Evolutionary conservation across 2,797 vertebrate species (phyloP).

Genomic region (Sylvilagus floridanus): DNA sequence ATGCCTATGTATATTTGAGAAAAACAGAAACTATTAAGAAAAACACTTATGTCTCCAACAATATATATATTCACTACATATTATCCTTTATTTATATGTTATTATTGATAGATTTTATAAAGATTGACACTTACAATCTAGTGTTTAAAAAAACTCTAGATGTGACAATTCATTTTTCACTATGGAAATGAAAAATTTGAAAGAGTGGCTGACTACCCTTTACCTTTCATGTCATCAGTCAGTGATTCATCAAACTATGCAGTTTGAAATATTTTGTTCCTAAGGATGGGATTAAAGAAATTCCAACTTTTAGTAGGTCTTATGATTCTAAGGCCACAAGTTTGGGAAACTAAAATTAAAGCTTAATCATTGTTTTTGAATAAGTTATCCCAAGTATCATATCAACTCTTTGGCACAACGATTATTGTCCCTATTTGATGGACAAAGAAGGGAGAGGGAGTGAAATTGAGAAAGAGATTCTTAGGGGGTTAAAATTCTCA

Average conservation of each 20-base stretch:
- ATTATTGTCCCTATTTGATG: background rate
- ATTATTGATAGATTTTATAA: constrained; percentile 27
- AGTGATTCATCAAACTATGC: constrained; percentile 64
- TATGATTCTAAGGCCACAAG: background rate
- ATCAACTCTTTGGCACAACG: background rate
- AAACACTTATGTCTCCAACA: background rate
- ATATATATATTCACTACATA: background rate
- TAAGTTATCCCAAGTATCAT: background rate
- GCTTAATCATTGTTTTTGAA: constrained; percentile 7
- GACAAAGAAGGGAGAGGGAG: background rate
- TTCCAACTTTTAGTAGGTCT: background rate
- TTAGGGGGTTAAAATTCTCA: background rate
- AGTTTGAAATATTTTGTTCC: constrained; percentile 61
- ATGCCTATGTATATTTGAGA: background rate
- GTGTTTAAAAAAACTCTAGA: constrained; percentile 12
- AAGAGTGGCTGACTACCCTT: constrained; percentile 27
- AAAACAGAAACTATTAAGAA: background rate
- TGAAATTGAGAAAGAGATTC: background rate
- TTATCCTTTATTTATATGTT: constrained; percentile 4
- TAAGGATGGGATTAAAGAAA: constrained; percentile 59
- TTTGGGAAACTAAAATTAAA: constrained; percentile 54
- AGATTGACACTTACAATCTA: background rate
- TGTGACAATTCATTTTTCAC: constrained; percentile 38
- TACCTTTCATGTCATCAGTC: background rate
- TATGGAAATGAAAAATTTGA: constrained; percentile 35